phyloP scores from a whole-genome alignment of 2,113 vertebrate species.

The Nasalis larvatus region DNA sequence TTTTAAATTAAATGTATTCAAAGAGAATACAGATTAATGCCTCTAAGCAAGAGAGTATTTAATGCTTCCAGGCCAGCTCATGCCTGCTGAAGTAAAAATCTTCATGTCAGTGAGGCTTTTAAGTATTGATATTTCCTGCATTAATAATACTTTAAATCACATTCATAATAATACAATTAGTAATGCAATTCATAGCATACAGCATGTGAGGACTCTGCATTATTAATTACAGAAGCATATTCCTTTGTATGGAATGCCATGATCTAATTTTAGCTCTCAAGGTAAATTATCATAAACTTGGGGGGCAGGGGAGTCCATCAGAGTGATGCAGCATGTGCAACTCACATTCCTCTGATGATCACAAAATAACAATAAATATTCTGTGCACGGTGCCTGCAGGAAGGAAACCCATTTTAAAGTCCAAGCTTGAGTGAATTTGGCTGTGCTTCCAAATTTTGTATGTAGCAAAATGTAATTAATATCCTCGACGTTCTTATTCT shows the following conservation, averaged over 20 bases:
- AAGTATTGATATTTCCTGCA: slow-evolving; percentile 57
- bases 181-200: slow-evolving; percentile 50
- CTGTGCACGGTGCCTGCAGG: not conserved
- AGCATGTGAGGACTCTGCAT: not conserved
- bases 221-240: slow-evolving; percentile 55
- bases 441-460: not conserved
- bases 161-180: slow-evolving; percentile 76
- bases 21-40: slow-evolving; percentile 82
- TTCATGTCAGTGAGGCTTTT: slow-evolving; percentile 59
- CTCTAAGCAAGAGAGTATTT: slow-evolving; percentile 74
- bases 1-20: slow-evolving; percentile 81
- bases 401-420: not conserved
- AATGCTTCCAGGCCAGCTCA: slow-evolving; percentile 73
- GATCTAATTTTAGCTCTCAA: slow-evolving; percentile 43
- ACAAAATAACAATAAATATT: not conserved
- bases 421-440: slow-evolving; percentile 19
- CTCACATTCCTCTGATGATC: slow-evolving; percentile 11
- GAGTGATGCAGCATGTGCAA: fast-evolving
- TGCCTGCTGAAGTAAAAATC: slow-evolving; percentile 62
- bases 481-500: not conserved
- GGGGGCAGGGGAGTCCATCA: not conserved
- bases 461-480: not conserved
- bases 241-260: not conserved
- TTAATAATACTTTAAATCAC: slow-evolving; percentile 73
- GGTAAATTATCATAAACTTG: slow-evolving; percentile 36